A percentile compares a stretch with the other conserved stretches of the same genome.
phyloP scores from a whole-genome alignment of 2,888 invertebrate genomes.

The Netelia melanura region DNA sequence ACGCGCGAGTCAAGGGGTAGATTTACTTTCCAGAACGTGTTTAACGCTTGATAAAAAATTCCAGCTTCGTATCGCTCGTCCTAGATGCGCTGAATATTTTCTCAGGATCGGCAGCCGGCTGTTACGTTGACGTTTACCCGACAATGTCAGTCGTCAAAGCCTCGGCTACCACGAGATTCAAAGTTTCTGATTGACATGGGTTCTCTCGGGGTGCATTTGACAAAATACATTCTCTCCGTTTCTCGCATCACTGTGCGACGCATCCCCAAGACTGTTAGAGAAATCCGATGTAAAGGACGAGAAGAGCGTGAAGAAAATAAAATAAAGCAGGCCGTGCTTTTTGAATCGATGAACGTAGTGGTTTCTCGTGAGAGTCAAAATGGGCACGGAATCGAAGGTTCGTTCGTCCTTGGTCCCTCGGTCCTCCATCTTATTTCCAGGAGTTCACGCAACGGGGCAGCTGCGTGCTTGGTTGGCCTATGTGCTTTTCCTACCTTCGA shows the following conservation, averaged over 20 bases:
- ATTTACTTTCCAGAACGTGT: too few species aligned
- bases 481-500: background rate
- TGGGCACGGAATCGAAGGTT: conserved; percentile 40
- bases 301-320: conserved; percentile 73
- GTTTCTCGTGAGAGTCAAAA: conserved; percentile 68
- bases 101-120: conserved; percentile 56
- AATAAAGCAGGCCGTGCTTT: conserved; percentile 65
- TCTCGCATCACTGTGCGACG: conserved; percentile 18
- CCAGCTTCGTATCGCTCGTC: background rate
- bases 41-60: conserved; percentile 8
- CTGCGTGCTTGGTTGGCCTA: conserved; percentile 51
- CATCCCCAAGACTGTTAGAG: conserved; percentile 53
- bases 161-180: conserved; percentile 53
- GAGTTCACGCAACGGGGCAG: conserved; percentile 65
- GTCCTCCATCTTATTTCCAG: conserved; percentile 62
- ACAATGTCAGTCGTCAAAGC: conserved; percentile 61
- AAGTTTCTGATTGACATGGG: conserved; percentile 60
- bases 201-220: conserved; percentile 52
- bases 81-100: conserved; percentile 26
- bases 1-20: background rate
- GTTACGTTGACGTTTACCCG: conserved; percentile 58
- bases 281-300: conserved; percentile 65
- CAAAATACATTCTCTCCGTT: conserved; percentile 46
- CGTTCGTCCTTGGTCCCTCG: conserved; percentile 53
- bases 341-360: conserved; percentile 64